Percentiles rank a stretch among this genome's conserved stretches.
phyloP scores from a whole-genome alignment of 2,888 invertebrate species.

The Chloroclysta siterata region DNA sequence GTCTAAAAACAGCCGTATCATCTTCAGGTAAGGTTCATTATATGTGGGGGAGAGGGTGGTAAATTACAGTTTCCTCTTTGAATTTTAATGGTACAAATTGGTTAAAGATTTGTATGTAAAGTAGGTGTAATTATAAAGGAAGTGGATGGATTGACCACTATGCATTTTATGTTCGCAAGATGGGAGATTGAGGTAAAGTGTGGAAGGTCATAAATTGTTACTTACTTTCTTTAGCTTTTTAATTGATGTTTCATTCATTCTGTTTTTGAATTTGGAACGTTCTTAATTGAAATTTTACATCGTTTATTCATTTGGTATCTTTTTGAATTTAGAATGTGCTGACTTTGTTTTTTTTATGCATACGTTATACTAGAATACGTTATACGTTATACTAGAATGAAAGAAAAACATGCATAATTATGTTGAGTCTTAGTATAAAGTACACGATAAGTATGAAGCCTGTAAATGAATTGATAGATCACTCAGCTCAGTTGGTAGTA shows the following conservation, averaged over 20 bases:
- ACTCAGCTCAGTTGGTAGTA: too few species aligned
- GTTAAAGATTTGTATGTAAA: conserved; percentile 45
- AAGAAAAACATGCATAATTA: too few species aligned
- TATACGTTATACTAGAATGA: too few species aligned
- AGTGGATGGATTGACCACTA: conserved; percentile 24
- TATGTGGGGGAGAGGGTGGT: conserved; percentile 27
- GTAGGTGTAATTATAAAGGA: conserved; percentile 38
- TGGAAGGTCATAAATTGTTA: neutral
- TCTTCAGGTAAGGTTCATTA: conserved; percentile 22
- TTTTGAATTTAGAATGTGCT: neutral
- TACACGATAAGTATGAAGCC: too few species aligned
- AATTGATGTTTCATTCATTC: neutral
- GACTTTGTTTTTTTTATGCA: too few species aligned
- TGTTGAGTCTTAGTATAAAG: too few species aligned
- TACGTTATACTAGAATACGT: too few species aligned
- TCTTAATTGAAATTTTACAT: neutral
- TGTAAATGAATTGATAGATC: too few species aligned
- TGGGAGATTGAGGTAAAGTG: conserved; percentile 8
- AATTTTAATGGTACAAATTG: conserved; percentile 45
- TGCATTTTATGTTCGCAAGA: conserved; percentile 18
- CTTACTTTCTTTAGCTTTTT: conserved; percentile 3
- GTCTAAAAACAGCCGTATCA: conserved; percentile 20
- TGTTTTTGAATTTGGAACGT: neutral
- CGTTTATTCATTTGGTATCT: neutral
- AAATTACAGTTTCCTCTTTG: conserved; percentile 55